Evolutionary conservation across 2,888 invertebrate genomes (phyloP), one percentile per base, ranked within the genome.

Genomic region (Leucozona laternaria): DNA sequence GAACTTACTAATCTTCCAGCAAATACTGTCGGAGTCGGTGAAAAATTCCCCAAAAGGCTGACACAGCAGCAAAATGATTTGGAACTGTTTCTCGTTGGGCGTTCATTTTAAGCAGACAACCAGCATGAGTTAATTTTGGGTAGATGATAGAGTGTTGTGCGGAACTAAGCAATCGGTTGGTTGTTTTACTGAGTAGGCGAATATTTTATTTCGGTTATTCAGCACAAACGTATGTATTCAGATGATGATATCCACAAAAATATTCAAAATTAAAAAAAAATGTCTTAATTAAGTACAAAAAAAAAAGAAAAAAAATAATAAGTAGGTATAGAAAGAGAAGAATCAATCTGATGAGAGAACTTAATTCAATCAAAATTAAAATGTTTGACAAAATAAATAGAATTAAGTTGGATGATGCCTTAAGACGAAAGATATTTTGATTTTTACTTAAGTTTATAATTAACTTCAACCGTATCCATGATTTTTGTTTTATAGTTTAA

Each of bases 261-360:
- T 8, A 17, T 48, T 45, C 0, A 17, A 43, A n/a, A 7, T 43
- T 7, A 28, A 3, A 40, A 50, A 53, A 22, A 70, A 72, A 72
- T 60, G 64, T 72, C 58, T 85, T 62, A 62, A 81, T 81, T 81
- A 60, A 85, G 85, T 85, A 85, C 85, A 85, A 85, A 83, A 11
- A 37, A 70, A 53, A 53, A 43, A 57, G 25, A 50, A 25, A 58
- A 22, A 7, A 75, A 70, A 71, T n/a, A n/a, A n/a, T n/a, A n/a
- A n/a, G n/a, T n/a, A n/a, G n/a, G n/a, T 53, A 15, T 53, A 53
- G 15, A 66, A 68, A 13, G 15, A 71, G 15, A 28, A 1, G 11
- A 57, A 71, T 22, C 7, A 8, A 50, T 57, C 6, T 66, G 43
- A 64, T 17, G 2, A 58, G 4, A n/a, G 22, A 45, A 28, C 28